Percentiles rank a stretch among this genome's conserved stretches.
Conservation (phyloP, 2,888 invertebrate species). For the Campaea margaritaria region DNA sequence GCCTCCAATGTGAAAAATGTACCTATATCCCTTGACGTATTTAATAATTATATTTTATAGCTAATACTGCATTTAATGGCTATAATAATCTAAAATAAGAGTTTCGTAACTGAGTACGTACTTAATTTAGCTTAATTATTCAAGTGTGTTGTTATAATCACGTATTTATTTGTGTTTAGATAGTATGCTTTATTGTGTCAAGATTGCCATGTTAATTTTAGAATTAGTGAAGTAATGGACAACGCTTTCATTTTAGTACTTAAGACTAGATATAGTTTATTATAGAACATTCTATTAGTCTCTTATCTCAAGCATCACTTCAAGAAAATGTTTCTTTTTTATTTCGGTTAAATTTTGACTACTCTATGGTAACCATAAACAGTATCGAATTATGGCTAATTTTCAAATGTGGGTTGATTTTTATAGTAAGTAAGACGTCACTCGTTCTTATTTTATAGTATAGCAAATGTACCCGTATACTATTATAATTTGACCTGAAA, state of each 20-base stretch:
- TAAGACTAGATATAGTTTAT: slow-evolving; percentile 7
- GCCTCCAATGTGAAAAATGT: slow-evolving; percentile 4
- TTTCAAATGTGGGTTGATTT: too few species aligned
- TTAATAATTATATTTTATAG: background rate
- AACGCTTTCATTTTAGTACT: slow-evolving; percentile 5
- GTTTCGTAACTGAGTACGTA: slow-evolving; percentile 7
- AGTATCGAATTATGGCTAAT: too few species aligned
- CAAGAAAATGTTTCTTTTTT: background rate
- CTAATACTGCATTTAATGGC: background rate
- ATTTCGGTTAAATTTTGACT: too few species aligned
- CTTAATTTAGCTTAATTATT: slow-evolving; percentile 20
- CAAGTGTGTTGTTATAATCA: slow-evolving; percentile 8
- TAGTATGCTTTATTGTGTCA: slow-evolving; percentile 13
- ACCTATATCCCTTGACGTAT: background rate
- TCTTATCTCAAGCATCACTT: background rate
- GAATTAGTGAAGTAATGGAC: background rate
- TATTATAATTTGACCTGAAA: too few species aligned
- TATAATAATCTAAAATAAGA: background rate
- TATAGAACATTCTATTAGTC: slow-evolving; percentile 5
- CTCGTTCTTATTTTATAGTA: too few species aligned
- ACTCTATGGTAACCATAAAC: too few species aligned
- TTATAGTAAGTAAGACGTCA: too few species aligned
- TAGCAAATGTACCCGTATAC: too few species aligned
- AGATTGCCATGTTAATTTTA: slow-evolving; percentile 23
- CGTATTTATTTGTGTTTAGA: slow-evolving; percentile 25